Base-by-base conservation (phyloP, 2,797 vertebrate genomes). In the Emydoidea blandingii region DNA sequence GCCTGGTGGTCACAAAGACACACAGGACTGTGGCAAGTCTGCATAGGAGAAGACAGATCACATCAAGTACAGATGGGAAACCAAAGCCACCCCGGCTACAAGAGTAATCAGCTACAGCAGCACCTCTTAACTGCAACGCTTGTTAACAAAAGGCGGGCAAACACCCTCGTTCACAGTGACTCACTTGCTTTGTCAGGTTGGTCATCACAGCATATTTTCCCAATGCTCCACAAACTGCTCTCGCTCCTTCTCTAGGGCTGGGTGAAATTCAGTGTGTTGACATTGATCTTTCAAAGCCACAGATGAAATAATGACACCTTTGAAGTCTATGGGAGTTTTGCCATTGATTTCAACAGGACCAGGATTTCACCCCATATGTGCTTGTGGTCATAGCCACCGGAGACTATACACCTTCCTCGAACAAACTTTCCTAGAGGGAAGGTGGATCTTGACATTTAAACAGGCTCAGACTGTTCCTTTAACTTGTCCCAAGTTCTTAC, bases 381-480 rank as follows among this genome's bases (percentile, higher is more conserved):
- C 54, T 95, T 16, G 47, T 8, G 25, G 74, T 15, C 44, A 15
- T 49, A 49, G 27, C 12, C 25, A 16, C 86, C 50, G 79, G 76
- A 57, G 90, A 83, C 84, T 82, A 76, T 4, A 79, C 27, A 92
- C 74, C 74, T 90, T 92, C 89, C 92, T 86, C 72, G 95, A 96
- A 68, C 86, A 96, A 94, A 91, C 59, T 87, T 94, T 95, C 93
- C 93, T 94, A 94, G 89, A 95, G 83, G 89, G 81, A 34, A 86
- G 96, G 91, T 15, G 29, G 37, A 91, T 95, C 81, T 41, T 79
- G 79, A 93, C 47, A 23, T 29, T 57, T 76, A 54, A 12, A 91
- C 90, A 86, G 83, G 52, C 79, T 95, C 81, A 50, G 37, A 95
- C 92, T 49, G 81, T 34, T 89, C 83, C 92, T 95, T 95, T 88